Conservation (phyloP, 2,888 invertebrate genomes). For the Neocrepidodera transversa region DNA sequence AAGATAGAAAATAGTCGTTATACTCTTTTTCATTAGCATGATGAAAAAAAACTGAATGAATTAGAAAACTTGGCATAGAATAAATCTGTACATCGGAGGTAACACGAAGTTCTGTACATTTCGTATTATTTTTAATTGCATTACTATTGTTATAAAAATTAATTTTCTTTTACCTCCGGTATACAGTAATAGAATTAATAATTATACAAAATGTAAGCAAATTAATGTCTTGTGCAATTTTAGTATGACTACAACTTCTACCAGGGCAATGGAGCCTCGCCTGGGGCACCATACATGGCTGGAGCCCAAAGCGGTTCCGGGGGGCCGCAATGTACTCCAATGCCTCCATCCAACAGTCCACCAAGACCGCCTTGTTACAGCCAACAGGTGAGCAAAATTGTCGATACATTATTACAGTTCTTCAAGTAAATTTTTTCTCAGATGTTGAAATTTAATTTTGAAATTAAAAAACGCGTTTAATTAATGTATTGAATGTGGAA, state of each 20-base stretch:
- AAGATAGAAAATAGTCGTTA: background rate
- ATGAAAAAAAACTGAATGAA: background rate
- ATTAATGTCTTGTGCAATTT: constrained; percentile 31
- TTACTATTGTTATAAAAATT: too few relatives aligned
- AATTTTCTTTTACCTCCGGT: too few relatives aligned
- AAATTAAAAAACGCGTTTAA: too few relatives aligned
- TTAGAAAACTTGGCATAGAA: background rate
- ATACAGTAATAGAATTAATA: too few relatives aligned
- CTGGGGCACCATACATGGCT: constrained; percentile 37
- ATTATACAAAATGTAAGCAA: background rate
- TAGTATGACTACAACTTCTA: constrained; percentile 58
- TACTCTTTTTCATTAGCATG: background rate
- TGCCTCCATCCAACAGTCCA: constrained; percentile 36
- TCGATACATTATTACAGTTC: background rate
- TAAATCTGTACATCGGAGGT: too few relatives aligned
- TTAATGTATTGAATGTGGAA: too few relatives aligned
- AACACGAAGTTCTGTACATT: too few relatives aligned
- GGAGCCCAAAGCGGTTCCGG: constrained; percentile 42
- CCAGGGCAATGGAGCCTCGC: constrained; percentile 52
- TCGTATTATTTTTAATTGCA: too few relatives aligned
- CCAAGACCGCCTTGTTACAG: constrained; percentile 43
- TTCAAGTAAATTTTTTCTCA: too few relatives aligned
- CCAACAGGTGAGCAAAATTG: constrained; percentile 38
- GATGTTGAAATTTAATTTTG: too few relatives aligned
- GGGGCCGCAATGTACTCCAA: constrained; percentile 37